These are phyloP conservation scores for Drosophila chauvacae DNA, from an alignment of 1,140 invertebrate genomes.

Conservation along the genomic window DNA sequence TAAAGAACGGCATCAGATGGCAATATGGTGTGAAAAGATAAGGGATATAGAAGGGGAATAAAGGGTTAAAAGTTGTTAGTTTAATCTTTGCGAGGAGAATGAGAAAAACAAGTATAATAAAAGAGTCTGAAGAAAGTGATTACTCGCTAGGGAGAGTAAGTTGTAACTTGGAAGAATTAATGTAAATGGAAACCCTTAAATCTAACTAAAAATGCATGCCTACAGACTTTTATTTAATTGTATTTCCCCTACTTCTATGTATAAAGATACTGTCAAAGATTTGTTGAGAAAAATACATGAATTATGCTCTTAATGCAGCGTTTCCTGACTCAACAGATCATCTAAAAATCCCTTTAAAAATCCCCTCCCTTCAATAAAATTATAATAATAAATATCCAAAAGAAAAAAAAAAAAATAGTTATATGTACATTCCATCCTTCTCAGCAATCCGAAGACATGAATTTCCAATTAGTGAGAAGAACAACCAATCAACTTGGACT, in stretches of 20 bases:
- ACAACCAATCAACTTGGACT: conserved; percentile 15
- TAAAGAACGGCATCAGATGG: conserved; percentile 23
- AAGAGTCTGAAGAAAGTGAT: background rate
- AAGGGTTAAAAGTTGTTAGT: background rate
- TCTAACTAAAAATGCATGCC: too few species aligned
- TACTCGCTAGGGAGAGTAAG: too few species aligned
- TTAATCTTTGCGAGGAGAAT: background rate
- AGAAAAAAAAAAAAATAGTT: background rate
- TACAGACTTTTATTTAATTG: too few species aligned
- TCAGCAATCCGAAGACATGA: background rate
- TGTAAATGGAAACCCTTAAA: too few species aligned
- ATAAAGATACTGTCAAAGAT: too few species aligned
- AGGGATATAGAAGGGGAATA: background rate
- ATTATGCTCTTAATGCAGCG: too few species aligned
- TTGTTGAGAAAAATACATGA: too few species aligned
- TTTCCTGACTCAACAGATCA: background rate
- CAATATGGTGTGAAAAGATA: conserved; percentile 27
- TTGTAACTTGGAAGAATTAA: too few species aligned
- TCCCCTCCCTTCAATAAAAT: background rate
- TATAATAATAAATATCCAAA: background rate
- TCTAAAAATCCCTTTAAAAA: background rate
- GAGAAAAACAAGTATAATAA: background rate
- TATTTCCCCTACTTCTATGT: too few species aligned
- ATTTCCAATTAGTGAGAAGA: conserved; percentile 4
- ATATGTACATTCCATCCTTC: background rate